Conservation (phyloP, 53 echinoderm and acorn worm genomes). For the Paelopatides confundens region DNA sequence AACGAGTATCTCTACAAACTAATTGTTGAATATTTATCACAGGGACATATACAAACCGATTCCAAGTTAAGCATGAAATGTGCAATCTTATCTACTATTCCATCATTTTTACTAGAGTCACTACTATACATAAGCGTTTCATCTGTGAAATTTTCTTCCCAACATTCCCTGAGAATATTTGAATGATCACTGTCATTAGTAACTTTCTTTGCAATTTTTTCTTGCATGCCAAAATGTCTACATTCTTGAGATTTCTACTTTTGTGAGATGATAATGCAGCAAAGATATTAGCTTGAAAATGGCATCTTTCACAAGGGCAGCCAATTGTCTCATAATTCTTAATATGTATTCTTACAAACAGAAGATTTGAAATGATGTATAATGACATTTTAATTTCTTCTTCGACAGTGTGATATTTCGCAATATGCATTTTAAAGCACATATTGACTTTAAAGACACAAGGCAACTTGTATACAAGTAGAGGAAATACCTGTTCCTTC, state of each 20-base stretch:
- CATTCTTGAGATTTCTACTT: constrained; percentile 1
- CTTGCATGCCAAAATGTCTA: background rate
- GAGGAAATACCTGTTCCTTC: no score
- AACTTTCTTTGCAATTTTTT: background rate
- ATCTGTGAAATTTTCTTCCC: background rate
- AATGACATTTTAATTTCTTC: no score
- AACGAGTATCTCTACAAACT: background rate
- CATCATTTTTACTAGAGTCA: background rate
- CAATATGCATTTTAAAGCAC: no score
- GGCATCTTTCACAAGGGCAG: background rate
- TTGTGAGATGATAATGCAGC: constrained; percentile 1
- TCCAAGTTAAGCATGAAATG: constrained; percentile 1
- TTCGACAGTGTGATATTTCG: no score
- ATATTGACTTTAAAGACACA: no score
- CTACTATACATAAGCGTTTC: background rate
- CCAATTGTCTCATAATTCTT: background rate
- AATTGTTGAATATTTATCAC: constrained; percentile 14
- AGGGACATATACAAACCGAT: constrained; percentile 19
- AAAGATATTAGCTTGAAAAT: background rate
- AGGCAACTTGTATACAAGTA: no score
- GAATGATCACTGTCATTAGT: no score
- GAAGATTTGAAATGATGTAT: no score
- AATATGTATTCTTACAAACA: background rate
- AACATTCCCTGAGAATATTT: background rate
- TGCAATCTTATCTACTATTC: background rate